Percentiles rank a stretch among this genome's conserved stretches.
phyloP scores from a whole-genome alignment of 2,888 invertebrate genomes.

The Phorcus lineatus region DNA sequence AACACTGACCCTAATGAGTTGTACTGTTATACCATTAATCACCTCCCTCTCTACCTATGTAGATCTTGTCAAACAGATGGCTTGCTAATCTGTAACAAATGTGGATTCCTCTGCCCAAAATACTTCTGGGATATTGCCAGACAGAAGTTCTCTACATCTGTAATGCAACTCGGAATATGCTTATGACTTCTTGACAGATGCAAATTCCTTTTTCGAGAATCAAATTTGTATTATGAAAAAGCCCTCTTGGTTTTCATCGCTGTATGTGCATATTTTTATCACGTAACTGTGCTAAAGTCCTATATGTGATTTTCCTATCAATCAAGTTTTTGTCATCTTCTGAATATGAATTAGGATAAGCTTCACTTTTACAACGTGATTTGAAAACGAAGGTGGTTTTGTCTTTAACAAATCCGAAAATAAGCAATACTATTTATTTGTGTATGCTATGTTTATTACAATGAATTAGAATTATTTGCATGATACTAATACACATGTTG shows the following conservation, averaged over 20 bases:
- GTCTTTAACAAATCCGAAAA: background rate
- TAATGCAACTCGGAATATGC: no score
- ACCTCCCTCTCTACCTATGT: no score
- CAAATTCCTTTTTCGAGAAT: no score
- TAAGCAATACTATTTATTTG: background rate
- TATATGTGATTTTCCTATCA: background rate
- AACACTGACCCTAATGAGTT: no score
- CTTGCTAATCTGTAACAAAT: constrained; percentile 3
- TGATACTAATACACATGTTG: background rate
- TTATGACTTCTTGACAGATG: no score
- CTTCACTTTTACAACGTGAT: background rate
- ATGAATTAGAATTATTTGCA: background rate
- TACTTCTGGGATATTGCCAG: constrained; percentile 15
- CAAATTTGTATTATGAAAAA: no score
- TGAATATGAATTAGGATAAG: background rate
- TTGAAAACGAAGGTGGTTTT: background rate
- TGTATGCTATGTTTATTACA: background rate
- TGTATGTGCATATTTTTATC: no score
- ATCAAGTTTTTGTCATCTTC: background rate
- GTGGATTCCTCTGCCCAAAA: constrained; percentile 8
- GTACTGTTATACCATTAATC: no score
- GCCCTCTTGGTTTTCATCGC: no score
- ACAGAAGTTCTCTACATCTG: background rate
- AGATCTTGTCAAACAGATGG: background rate
- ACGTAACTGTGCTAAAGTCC: background rate